Evolutionary conservation across 2,888 invertebrate species (phyloP), one percentile per base, ranked within the genome.

Genomic region (Acleris emargana): DNA sequence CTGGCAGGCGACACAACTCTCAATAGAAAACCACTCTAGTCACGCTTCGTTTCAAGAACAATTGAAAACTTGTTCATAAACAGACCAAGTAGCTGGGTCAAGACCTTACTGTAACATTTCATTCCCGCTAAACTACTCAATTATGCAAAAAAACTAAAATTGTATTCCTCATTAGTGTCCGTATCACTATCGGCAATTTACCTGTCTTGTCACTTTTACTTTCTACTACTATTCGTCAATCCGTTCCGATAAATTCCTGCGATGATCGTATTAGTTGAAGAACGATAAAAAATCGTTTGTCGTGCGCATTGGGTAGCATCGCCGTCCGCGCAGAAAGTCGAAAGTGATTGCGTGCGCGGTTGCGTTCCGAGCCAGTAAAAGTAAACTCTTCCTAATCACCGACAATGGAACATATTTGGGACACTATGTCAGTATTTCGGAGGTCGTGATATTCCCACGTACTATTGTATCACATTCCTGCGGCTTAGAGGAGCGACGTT

Each of bases 291-390:
- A 75, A 77, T 72, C 68, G 64, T 69, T 70, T 72, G 71, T 68
- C 66, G 66, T 66, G 62, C 68, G 70, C 70, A 68, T 71, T 69
- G 66, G 64, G 73, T 72, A 72, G 64, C 72, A 73, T 70, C 71
- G 60, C 67, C 74, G 71, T 72, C 72, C 68, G 72, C 74, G 74
- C 83, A 79, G 87, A 87, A 88, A 90, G 89, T 89, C 74, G 88
- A 90, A 91, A 89, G 91, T 89, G 86, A 81, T 90, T 80, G 89
- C 90, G 88, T 90, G 90, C 74, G 73, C 53, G 70, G 68, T 74
- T 76, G 81, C 85, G 87, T 87, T 85, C 83, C 79, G 76, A 72
- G 67, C 71, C 75, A 86, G 89, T 87, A 89, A 88, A 89, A 90
- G 89, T 89, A 86, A 86, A 88, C 88, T 52, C 51, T 89, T 90